phyloP scores from a whole-genome alignment of 2,113 vertebrate species.

The Pelecanoides urinatrix region DNA sequence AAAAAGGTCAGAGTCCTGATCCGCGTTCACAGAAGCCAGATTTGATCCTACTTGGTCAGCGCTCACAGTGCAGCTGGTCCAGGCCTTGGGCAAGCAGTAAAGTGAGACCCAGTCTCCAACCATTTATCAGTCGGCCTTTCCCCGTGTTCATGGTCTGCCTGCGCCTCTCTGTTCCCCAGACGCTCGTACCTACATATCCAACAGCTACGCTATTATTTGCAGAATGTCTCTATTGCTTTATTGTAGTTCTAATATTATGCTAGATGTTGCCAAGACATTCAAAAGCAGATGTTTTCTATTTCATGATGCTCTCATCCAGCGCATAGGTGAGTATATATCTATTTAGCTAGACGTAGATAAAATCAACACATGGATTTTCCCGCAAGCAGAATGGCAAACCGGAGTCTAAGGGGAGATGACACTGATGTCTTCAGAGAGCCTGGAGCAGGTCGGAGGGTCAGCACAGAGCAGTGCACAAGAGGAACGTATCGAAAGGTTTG shows the following conservation, averaged over 20 bases:
- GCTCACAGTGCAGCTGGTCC: neutral
- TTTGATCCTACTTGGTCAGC: neutral
- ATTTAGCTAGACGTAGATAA: too few relatives aligned
- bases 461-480: neutral
- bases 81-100: neutral
- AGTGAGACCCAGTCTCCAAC: neutral
- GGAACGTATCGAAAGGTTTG: neutral
- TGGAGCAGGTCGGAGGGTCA: too few relatives aligned
- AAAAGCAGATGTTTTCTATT: neutral
- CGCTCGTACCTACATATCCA: too few relatives aligned
- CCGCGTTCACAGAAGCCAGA: neutral
- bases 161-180: accelerated
- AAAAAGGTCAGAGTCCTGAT: neutral
- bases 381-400: accelerated
- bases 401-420: neutral
- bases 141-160: neutral
- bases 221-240: neutral
- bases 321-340: neutral
- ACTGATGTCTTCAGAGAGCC: neutral
- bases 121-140: neutral
- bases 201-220: neutral
- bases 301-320: neutral
- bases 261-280: neutral
- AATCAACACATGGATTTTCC: neutral
- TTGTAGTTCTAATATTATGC: too few relatives aligned